A percentile compares a stretch with the other conserved stretches of the same genome.
Evolutionary conservation across 2,888 invertebrate genomes (phyloP).

Genomic region (Epirrhoe tristata): DNA sequence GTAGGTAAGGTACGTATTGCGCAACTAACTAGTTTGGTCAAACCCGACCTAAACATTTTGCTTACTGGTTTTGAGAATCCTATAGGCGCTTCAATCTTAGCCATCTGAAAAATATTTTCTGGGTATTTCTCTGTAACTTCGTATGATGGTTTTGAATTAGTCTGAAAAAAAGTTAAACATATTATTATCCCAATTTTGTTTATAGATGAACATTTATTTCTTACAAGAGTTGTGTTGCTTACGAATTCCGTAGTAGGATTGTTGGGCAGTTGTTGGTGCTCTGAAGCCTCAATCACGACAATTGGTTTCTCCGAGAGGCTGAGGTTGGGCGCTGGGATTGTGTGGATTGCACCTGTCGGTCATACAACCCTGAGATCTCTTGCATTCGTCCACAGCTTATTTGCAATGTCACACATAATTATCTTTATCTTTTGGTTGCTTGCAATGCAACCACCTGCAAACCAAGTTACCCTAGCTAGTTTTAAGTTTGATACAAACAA

Average conservation of each 20-base stretch:
- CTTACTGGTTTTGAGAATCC: conserved; percentile 77
- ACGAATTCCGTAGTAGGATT: conserved; percentile 59
- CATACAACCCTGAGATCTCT: conserved; percentile 63
- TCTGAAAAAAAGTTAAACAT: conserved; percentile 51
- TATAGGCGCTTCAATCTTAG: conserved; percentile 70
- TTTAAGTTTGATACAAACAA: neutral
- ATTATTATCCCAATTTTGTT: neutral
- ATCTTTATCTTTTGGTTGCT: neutral
- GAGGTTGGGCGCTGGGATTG: conserved; percentile 94
- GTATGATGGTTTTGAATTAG: conserved; percentile 59
- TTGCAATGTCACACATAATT: conserved; percentile 43
- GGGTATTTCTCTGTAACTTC: conserved; percentile 75
- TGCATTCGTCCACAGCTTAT: conserved; percentile 62
- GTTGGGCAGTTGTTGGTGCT: conserved; percentile 32
- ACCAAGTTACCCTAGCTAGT: neutral
- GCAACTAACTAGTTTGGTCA: too few relatives aligned
- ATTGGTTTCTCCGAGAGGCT: conserved; percentile 88
- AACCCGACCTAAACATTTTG: conserved; percentile 29
- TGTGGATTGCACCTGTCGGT: conserved; percentile 91
- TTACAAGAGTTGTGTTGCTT: conserved; percentile 34
- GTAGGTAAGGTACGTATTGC: too few relatives aligned
- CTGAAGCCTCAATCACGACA: conserved; percentile 70
- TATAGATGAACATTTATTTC: neutral
- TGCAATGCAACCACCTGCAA: neutral
- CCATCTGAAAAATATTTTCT: conserved; percentile 61